A percentile compares a stretch with the other conserved stretches of the same genome.
phyloP scores from a whole-genome alignment of 2,113 vertebrate genomes.

The Urocitellus parryii region DNA sequence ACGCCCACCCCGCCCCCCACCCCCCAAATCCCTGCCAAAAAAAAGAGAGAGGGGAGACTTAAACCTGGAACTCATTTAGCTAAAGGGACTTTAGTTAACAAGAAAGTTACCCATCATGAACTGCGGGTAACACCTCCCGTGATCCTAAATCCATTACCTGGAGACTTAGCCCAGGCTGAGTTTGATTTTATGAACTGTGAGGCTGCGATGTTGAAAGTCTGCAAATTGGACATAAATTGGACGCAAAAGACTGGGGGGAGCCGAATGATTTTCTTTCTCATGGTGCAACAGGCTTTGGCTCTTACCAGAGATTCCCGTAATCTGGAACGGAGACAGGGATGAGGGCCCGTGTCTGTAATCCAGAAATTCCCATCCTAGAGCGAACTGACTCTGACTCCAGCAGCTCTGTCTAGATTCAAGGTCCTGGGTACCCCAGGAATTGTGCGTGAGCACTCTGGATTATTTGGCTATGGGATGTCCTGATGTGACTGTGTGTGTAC shows the following conservation, averaged over 20 bases:
- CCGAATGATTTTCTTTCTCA: constrained; percentile 71
- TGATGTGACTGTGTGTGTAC: fast-evolving
- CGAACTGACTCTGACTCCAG: background rate
- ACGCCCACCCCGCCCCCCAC: constrained; percentile 83
- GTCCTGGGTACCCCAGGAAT: too few species aligned
- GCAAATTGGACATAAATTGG: constrained; percentile 92
- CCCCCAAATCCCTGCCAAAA: constrained; percentile 83
- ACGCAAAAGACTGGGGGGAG: constrained; percentile 85
- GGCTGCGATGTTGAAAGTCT: constrained; percentile 91
- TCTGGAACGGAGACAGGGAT: background rate
- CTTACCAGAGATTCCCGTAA: background rate
- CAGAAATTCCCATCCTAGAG: background rate
- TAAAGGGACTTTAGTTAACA: constrained; percentile 91
- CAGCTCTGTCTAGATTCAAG: background rate
- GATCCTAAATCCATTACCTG: constrained; percentile 92
- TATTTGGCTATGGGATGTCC: background rate
- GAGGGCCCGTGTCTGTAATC: background rate
- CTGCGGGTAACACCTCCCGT: constrained; percentile 90
- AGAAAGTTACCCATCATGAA: constrained; percentile 92
- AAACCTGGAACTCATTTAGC: constrained; percentile 92
- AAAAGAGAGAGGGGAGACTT: constrained; percentile 79
- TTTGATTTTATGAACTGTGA: constrained; percentile 92
- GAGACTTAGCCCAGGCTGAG: constrained; percentile 89
- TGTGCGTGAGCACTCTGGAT: background rate
- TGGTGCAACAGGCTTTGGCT: constrained; percentile 71